A percentile compares a stretch with the other conserved stretches of the same genome.
These are phyloP conservation scores for Tromatobia lineatoria DNA, from an alignment of 2,888 invertebrate genomes.

Conservation along the genomic window DNA sequence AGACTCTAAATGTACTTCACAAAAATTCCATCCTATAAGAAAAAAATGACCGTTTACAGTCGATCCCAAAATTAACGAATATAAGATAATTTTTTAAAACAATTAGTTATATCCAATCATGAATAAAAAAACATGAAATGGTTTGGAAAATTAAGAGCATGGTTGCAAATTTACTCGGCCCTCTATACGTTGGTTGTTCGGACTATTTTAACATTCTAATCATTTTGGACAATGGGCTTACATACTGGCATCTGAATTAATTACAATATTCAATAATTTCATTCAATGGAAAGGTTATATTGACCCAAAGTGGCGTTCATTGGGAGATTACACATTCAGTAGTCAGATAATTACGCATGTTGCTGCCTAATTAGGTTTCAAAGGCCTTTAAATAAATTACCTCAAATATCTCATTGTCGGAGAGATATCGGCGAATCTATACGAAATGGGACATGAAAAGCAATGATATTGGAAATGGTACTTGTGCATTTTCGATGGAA, in stretches of 20 bases:
- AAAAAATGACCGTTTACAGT: too few species aligned
- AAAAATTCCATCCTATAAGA: too few species aligned
- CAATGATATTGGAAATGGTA: constrained; percentile 10
- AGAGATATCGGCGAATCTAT: not conserved
- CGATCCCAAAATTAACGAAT: too few species aligned
- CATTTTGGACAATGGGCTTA: not conserved
- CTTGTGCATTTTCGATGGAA: not conserved
- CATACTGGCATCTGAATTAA: not conserved
- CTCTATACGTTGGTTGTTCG: not conserved
- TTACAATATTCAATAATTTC: not conserved
- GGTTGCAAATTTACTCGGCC: too few species aligned
- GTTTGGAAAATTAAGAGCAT: too few species aligned
- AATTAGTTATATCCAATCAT: too few species aligned
- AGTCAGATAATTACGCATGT: not conserved
- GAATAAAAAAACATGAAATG: too few species aligned
- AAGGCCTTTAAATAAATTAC: not conserved
- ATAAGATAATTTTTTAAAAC: too few species aligned
- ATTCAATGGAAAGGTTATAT: not conserved
- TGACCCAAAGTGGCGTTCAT: not conserved
- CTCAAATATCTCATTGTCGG: not conserved
- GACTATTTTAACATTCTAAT: not conserved
- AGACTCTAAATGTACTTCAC: too few species aligned
- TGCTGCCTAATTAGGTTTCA: not conserved
- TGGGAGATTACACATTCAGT: not conserved
- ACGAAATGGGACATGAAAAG: not conserved